Evolutionary conservation across 2,797 vertebrate species (phyloP), one percentile per base, ranked within the genome.

Genomic region (Tamandua tetradactyla): DNA sequence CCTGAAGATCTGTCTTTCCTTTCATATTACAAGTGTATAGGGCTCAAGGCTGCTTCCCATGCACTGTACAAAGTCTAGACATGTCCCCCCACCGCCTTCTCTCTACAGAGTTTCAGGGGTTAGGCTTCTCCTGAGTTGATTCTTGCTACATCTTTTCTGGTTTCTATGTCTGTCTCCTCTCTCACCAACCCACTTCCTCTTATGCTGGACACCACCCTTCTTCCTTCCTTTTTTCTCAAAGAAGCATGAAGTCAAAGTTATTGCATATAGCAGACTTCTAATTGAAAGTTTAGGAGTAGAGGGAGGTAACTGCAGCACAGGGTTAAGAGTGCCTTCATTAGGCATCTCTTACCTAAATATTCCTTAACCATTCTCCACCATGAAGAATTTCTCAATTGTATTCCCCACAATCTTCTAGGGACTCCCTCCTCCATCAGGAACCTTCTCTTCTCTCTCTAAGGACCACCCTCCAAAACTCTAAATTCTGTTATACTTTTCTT

Each of bases 171-270:
- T 35, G 40, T 49, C n/a, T 59, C 25, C 91, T 62, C 0, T 30
- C 72, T 94, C 47, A 5, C 55, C 32, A 84, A 27, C 17, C 87
- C 30, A 79, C 74, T 90, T 93, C 78, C 71, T 88, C 57, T 61
- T 35, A 1, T 13, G 52, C 30, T 76, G 55, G 72, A 72, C 64
- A 68, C 69, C 25, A 91, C 49, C 47, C 72, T 37, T 57, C 81
- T 82, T 94, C 85, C 93, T 82, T 82, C 91, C 88, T 75, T 59
- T 47, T 76, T 82, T 66, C 72, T 72, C 78, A 78, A 35, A 59
- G n/a, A 74, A 59, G 82, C n/a, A 32, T 55, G 44, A 78, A 69
- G 14, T 42, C n/a, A 47, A 47, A 52, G 3, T 57, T 25, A 59
- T 14, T 9, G 10, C 35, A 0, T 4, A 2, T 35, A 30, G 35